Evolutionary conservation across 2,113 vertebrate species (phyloP).

Genomic region (Lanius collurio): DNA sequence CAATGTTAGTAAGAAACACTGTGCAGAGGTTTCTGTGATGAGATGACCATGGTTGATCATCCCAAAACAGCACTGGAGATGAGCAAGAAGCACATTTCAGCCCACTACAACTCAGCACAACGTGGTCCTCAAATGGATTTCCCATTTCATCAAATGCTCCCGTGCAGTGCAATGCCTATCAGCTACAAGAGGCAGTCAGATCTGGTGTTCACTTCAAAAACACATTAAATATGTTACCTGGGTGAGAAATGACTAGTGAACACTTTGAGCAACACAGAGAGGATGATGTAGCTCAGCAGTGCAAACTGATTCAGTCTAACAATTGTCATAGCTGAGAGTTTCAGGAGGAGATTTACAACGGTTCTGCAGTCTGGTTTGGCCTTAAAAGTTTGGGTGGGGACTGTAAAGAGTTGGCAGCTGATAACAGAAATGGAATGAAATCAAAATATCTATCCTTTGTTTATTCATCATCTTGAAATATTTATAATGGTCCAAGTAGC

Average conservation of each 20-base stretch:
- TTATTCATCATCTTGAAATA: conserved; percentile 50
- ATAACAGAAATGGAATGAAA: conserved; percentile 46
- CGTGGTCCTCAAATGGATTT: background rate
- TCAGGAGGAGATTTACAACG: background rate
- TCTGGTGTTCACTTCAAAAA: background rate
- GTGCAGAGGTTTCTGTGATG: background rate
- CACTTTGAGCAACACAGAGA: background rate
- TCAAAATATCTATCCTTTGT: conserved; percentile 27
- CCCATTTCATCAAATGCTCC: background rate
- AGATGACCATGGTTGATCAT: background rate
- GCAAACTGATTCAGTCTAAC: background rate
- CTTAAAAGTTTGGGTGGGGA: conserved; percentile 17
- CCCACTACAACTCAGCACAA: background rate
- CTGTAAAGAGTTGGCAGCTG: conserved; percentile 39
- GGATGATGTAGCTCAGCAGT: background rate
- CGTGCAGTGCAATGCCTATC: background rate
- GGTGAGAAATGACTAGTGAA: background rate
- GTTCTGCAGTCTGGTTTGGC: background rate
- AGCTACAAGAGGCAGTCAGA: background rate
- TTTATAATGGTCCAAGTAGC: background rate
- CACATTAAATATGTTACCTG: background rate
- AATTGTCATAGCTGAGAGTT: background rate
- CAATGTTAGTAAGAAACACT: background rate
- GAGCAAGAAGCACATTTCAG: background rate
- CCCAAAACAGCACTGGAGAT: background rate